These are phyloP conservation scores for Catagonus wagneri DNA, from an alignment of 2,113 vertebrate species.

Conservation along the genomic window DNA sequence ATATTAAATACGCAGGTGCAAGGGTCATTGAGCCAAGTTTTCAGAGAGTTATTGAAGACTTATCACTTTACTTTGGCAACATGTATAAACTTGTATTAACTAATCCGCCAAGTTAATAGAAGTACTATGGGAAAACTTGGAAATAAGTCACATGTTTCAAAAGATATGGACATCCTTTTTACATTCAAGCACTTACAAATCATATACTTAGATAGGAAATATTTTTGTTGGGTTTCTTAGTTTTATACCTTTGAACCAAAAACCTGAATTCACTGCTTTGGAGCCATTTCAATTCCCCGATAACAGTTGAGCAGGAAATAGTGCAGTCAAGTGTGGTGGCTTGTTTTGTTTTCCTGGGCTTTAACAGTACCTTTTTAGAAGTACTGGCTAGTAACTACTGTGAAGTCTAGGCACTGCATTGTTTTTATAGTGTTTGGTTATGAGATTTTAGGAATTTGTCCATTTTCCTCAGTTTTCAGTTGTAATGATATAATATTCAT, in stretches of 20 bases:
- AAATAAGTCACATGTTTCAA: constrained; percentile 29
- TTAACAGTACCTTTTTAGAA: background rate
- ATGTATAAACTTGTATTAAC: background rate
- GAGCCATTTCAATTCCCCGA: constrained; percentile 3
- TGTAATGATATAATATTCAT: background rate
- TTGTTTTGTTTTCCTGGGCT: background rate
- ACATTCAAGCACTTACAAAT: constrained; percentile 41
- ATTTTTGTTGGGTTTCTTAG: background rate
- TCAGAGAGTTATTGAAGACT: constrained; percentile 72
- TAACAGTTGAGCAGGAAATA: background rate
- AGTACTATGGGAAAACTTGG: constrained; percentile 43
- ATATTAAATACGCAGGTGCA: constrained; percentile 79
- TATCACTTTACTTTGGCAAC: background rate
- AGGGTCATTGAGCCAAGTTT: constrained; percentile 71
- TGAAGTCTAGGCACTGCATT: background rate
- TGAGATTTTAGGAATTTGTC: background rate
- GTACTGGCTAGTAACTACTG: background rate
- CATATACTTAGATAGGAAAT: constrained; percentile 48
- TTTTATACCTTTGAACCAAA: constrained; percentile 27
- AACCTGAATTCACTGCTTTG: background rate
- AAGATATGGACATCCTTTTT: background rate
- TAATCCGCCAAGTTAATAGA: constrained; percentile 49
- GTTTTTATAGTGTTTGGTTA: background rate
- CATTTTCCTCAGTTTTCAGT: background rate
- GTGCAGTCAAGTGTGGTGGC: background rate